These are phyloP conservation scores for Drosophila miranda DNA, from an alignment of 1,140 invertebrate species.

Conservation along the genomic window DNA sequence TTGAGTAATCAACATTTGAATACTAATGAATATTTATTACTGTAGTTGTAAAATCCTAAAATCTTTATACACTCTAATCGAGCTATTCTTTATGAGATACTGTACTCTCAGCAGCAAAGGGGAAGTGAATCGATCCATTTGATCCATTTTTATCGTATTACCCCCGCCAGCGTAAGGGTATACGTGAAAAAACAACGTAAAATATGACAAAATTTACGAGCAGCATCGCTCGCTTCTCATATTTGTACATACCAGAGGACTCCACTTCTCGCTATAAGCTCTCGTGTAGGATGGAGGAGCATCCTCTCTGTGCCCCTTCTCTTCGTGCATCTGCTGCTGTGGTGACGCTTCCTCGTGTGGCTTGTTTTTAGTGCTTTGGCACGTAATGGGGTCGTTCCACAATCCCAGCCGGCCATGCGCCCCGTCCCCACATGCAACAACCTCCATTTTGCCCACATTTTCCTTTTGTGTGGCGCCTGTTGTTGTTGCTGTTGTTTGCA, in stretches of 20 bases:
- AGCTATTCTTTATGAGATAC: too few relatives aligned
- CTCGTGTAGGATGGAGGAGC: conserved; percentile 2
- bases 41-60: too few relatives aligned
- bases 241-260: conserved; percentile 45
- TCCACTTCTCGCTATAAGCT: conserved; percentile 26
- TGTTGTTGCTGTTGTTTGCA: conserved; percentile 40
- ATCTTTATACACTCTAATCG: too few relatives aligned
- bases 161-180: too few relatives aligned
- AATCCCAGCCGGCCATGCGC: conserved; percentile 27
- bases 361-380: conserved; percentile 78
- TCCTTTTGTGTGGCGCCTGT: conserved; percentile 60
- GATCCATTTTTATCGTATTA: too few relatives aligned
- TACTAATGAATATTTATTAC: too few relatives aligned
- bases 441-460: conserved; percentile 35
- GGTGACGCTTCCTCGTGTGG: conserved; percentile 60
- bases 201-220: conserved; percentile 80
- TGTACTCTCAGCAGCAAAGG: conserved; percentile 11
- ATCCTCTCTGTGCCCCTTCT: conserved; percentile 11
- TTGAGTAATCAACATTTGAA: too few relatives aligned
- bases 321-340: conserved; percentile 17
- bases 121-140: conserved; percentile 39
- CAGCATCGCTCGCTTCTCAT: conserved; percentile 61
- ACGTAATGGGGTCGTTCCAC: conserved; percentile 72
- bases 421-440: conserved; percentile 2
- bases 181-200: conserved; percentile 20